Evolutionary conservation across 2,888 invertebrate species (phyloP).

Genomic region (Peribatodes rhomboidaria): DNA sequence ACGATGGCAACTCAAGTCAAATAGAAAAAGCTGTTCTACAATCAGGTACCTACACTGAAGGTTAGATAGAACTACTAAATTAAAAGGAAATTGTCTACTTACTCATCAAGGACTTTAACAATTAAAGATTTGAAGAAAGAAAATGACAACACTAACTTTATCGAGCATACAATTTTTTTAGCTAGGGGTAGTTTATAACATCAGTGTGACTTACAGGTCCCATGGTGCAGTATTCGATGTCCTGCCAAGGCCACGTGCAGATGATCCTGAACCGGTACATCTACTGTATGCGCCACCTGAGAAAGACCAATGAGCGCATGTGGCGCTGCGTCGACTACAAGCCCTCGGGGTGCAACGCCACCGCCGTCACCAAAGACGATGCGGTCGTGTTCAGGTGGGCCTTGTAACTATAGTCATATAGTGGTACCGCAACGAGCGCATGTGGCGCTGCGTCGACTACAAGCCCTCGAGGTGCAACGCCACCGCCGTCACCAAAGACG

Average conservation of each 20-base stretch:
- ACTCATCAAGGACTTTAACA: too few species aligned
- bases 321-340: constrained; percentile 81
- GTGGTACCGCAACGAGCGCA: constrained; percentile 44
- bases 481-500: constrained; percentile 66
- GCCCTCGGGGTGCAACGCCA: constrained; percentile 67
- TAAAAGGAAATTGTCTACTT: too few species aligned
- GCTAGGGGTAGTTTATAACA: neutral
- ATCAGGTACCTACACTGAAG: neutral
- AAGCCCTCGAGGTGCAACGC: constrained; percentile 68
- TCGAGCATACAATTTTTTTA: too few species aligned
- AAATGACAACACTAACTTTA: too few species aligned
- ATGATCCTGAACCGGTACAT: constrained; percentile 73
- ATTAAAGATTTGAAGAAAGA: too few species aligned
- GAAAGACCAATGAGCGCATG: constrained; percentile 54
- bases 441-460: constrained; percentile 80
- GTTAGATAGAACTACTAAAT: too few species aligned
- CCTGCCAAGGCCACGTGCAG: constrained; percentile 74
- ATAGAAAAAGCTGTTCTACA: neutral
- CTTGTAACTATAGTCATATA: too few species aligned
- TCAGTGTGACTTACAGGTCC: constrained; percentile 23
- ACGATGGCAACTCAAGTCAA: neutral
- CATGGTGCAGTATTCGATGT: constrained; percentile 70
- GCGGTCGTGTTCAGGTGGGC: too few species aligned
- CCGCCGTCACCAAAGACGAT: constrained; percentile 68
- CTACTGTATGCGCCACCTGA: constrained; percentile 70